phyloP scores from a whole-genome alignment of 2,888 invertebrate species.

The Ceramica pisi region DNA sequence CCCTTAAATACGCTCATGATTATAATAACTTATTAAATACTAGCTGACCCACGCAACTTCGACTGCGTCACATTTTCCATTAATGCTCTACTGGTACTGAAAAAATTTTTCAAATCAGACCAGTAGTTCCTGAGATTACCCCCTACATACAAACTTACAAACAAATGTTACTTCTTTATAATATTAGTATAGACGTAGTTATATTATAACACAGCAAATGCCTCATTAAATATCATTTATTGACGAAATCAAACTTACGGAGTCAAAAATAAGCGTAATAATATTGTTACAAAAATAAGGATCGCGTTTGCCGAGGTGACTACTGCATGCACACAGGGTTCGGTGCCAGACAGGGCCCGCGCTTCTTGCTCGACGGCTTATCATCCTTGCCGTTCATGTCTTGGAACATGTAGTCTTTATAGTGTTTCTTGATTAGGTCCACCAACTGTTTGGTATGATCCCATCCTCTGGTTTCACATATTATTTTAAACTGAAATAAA shows the following conservation, averaged over 20 bases:
- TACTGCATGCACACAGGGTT: slow-evolving; percentile 87
- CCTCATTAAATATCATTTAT: slow-evolving; percentile 26
- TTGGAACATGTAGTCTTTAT: slow-evolving; percentile 91
- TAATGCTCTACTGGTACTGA: too few species aligned
- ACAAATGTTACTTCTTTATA: too few species aligned
- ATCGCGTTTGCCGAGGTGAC: background rate
- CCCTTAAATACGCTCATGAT: too few species aligned
- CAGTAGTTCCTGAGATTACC: too few species aligned
- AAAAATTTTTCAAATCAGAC: too few species aligned
- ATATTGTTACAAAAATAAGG: background rate
- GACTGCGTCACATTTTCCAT: too few species aligned
- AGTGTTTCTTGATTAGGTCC: slow-evolving; percentile 89
- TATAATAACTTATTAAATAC: too few species aligned
- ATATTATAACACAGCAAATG: background rate
- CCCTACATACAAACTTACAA: too few species aligned
- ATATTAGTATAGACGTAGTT: background rate
- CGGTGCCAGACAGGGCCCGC: slow-evolving; percentile 86
- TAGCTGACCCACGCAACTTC: too few species aligned
- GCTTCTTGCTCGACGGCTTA: slow-evolving; percentile 72
- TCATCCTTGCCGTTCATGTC: slow-evolving; percentile 75
- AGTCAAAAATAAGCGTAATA: background rate
- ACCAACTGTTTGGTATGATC: slow-evolving; percentile 92
- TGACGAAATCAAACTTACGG: background rate
- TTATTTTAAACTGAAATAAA: slow-evolving; percentile 93
- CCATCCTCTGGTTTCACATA: slow-evolving; percentile 96